phyloP scores from a whole-genome alignment of 2,113 vertebrate genomes.

The Dasyornis broadbenti region DNA sequence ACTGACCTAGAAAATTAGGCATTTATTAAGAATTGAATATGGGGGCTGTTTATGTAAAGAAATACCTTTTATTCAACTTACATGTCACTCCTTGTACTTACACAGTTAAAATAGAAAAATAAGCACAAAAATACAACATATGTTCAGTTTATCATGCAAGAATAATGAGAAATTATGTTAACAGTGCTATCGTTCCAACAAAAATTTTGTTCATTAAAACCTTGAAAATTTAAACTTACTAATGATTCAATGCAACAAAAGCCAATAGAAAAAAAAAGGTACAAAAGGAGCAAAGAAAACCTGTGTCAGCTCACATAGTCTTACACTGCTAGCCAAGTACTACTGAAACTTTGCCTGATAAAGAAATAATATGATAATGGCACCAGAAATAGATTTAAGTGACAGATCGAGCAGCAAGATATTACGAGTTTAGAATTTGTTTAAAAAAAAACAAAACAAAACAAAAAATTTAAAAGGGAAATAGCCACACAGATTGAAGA shows the following conservation, averaged over 20 bases:
- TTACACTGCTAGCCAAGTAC: background rate
- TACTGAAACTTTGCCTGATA: background rate
- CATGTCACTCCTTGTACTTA: background rate
- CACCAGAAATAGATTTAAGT: background rate
- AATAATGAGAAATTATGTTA: background rate
- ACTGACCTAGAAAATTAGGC: background rate
- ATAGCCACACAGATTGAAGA: background rate
- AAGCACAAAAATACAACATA: background rate
- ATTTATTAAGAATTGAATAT: background rate
- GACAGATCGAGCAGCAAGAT: background rate
- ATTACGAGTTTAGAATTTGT: background rate
- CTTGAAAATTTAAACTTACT: background rate
- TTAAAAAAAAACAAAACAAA: background rate
- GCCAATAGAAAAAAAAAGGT: background rate
- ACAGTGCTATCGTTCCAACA: background rate
- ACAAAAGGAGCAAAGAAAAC: background rate
- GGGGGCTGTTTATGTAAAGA: background rate
- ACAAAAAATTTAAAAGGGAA: background rate
- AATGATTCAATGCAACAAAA: background rate
- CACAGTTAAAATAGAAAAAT: background rate
- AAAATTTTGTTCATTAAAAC: background rate
- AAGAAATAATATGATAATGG: background rate
- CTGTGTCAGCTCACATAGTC: background rate
- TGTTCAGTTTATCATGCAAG: background rate
- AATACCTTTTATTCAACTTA: background rate